Conservation (phyloP, 1,140 invertebrate species). For the Semibalanus balanoides region DNA sequence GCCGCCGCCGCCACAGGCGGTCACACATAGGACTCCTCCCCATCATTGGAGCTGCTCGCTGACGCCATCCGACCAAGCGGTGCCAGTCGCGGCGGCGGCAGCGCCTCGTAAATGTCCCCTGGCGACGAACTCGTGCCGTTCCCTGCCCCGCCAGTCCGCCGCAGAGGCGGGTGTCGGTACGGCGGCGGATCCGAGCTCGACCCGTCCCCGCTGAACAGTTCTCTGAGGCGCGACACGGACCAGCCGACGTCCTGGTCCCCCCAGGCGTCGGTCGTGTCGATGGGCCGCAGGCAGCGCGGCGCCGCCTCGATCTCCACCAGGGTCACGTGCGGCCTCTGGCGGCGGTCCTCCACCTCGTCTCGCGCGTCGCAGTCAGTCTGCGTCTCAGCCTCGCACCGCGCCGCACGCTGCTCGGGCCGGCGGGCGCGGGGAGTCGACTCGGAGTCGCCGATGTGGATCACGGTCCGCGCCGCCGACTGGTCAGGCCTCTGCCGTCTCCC, state of each 20-base stretch:
- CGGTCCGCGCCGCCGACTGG: not conserved
- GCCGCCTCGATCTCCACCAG: constrained; percentile 7
- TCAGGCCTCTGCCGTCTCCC: too few species aligned
- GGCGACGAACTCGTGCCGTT: not conserved
- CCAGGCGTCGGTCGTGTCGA: constrained; percentile 19
- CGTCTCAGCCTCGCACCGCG: not conserved
- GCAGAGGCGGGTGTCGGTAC: constrained; percentile 24
- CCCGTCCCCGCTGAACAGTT: constrained; percentile 26
- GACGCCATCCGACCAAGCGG: constrained; percentile 18
- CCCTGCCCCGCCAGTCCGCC: constrained; percentile 20
- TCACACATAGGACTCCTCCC: constrained; percentile 26
- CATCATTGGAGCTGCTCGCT: constrained; percentile 18
- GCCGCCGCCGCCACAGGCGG: not conserved
- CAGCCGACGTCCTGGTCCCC: constrained; percentile 27
- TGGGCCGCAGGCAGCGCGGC: constrained; percentile 20
- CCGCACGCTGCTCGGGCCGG: not conserved
- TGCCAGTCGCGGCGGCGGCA: constrained; percentile 17
- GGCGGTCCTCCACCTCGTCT: too few species aligned
- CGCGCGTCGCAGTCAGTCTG: not conserved
- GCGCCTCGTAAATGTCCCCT: too few species aligned
- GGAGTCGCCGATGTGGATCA: constrained; percentile 16
- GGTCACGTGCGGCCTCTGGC: constrained; percentile 10
- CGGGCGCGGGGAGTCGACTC: not conserved
- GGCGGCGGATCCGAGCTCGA: constrained; percentile 20
- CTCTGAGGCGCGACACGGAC: constrained; percentile 30